Evolutionary conservation across 2,113 vertebrate genomes (phyloP), one percentile per base, ranked within the genome.

Genomic region (Gallinago media): DNA sequence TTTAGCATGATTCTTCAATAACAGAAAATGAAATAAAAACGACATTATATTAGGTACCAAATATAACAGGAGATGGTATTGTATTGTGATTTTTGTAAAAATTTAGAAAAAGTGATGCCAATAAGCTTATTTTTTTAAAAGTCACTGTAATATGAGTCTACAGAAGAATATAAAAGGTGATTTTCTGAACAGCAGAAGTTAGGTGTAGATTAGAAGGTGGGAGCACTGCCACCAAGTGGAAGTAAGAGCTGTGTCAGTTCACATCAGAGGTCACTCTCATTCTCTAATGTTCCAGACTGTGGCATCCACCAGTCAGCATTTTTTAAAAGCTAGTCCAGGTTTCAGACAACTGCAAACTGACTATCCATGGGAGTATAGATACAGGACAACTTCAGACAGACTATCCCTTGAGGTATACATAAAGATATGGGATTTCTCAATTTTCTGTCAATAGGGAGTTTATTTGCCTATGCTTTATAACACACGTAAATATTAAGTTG

Each of bases 161-260:
- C 18, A 12, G 1, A 61, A 75, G 58, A 12, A 27, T 47, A 6
- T 13, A 36, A 81, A 81, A 74, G 7, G 5, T 66, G 36, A 32
- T 15, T 59, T 88, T 66, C 22, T 23, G 31, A 66, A 40, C 15
- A 56, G 36, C 11, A 46, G 23, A 92, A 71, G 2, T 36, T 44
- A 68, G 12, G 8, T 31, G 32, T 40, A 20, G 23, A 31, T 59
- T 73, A 25, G 25, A 47, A 52, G 73, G 73, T 77, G 71, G 21
- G 89, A 82, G 66, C 77, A 91, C 84, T 96, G 86, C 83, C 91
- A 91, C 87, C 92, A 85, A 82, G 85, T 85, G 84, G 84, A 77
- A 92, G 10, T 22, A 42, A 73, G 29, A 74, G n/a, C 34, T 70
- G 52, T 40, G 29, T 63, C 31, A 52, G 9, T n/a, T 88, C 47